Evolutionary conservation across 2,113 vertebrate species (phyloP), one percentile per base, ranked within the genome.

Genomic region (Recurvirostra avosetta): DNA sequence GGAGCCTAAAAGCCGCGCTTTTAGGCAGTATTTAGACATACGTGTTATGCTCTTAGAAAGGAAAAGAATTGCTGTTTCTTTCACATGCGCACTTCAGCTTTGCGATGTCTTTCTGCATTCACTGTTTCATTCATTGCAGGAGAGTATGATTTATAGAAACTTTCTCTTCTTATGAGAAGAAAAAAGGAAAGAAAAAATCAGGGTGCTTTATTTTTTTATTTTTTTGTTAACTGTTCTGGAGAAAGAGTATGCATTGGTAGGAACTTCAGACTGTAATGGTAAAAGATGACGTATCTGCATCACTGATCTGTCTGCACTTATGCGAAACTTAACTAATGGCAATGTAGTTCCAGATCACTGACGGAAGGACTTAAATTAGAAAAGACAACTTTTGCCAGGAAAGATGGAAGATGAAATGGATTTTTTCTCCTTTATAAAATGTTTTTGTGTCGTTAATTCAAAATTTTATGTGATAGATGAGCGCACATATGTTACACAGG

Each of bases 371-470:
- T 79, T 79, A 67, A 74, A 30, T 74, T 77, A 79, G 29, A 38
- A 81, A 76, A 76, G 41, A 76, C 25, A 66, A 8, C 16, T 77
- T 91, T 83, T 79, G 21, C 30, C 59, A 56, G 52, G 70, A 71
- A 89, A 79, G 49, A 45, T 41, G 34, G 41, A 76, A 93, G 65
- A 53, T 67, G 2, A 86, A 88, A 62, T 75, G 2, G 15, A 49
- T 87, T 93, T 89, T 55, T 6, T 71, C 56, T 94, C 19, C 34
- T 88, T 90, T 82, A 61, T 58, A 75, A 84, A 91, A 82, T 36
- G 19, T 20, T 36, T 19, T 17, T 34, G 5, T 47, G 50, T 55
- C n/a, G 74, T 79, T 74, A 77, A 47, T 74, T 94, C 21, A 83
- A 61, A 91, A 50, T 49, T 73, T 29, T 3, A 25, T 84, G 29